Percentiles rank a stretch among this genome's conserved stretches.
Evolutionary conservation across 2,888 invertebrate species (phyloP).

Genomic region (Drosophila setosimentum): DNA sequence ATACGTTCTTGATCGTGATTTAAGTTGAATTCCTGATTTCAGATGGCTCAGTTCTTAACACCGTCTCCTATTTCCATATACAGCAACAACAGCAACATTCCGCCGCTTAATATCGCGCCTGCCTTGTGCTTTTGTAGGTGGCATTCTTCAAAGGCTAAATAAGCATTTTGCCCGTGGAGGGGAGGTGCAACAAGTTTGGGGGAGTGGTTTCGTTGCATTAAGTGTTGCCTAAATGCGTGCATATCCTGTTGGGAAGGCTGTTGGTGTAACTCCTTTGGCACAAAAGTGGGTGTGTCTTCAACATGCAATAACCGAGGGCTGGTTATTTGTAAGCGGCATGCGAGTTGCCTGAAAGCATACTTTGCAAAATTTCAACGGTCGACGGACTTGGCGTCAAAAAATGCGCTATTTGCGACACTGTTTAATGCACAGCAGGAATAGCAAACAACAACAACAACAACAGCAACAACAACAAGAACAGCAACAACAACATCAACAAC

Average conservation of each 20-base stretch:
- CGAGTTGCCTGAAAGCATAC: constrained; percentile 38
- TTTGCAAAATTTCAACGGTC: constrained; percentile 13
- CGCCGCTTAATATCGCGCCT: not conserved
- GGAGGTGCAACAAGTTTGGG: not conserved
- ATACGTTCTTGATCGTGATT: not conserved
- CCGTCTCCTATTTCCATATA: constrained; percentile 1
- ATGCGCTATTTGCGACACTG: constrained; percentile 69
- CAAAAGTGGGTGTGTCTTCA: constrained; percentile 4
- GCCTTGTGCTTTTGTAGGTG: not conserved
- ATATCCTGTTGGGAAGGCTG: constrained; percentile 40
- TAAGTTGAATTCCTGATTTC: not conserved
- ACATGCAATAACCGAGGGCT: constrained; percentile 15
- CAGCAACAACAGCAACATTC: not conserved
- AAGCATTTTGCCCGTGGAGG: not conserved
- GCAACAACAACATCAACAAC: not conserved
- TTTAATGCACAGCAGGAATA: constrained; percentile 52
- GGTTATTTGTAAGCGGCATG: constrained; percentile 32
- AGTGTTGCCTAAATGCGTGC: constrained; percentile 64
- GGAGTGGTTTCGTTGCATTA: constrained; percentile 17
- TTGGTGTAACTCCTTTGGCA: not conserved
- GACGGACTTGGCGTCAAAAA: constrained; percentile 54
- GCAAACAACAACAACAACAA: constrained; percentile 31
- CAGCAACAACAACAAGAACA: constrained; percentile 5
- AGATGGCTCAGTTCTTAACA: not conserved
- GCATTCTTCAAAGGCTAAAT: constrained; percentile 8